These are phyloP conservation scores for Bostrychus sinensis DNA, from an alignment of 2,113 vertebrate species.

Conservation along the genomic window DNA sequence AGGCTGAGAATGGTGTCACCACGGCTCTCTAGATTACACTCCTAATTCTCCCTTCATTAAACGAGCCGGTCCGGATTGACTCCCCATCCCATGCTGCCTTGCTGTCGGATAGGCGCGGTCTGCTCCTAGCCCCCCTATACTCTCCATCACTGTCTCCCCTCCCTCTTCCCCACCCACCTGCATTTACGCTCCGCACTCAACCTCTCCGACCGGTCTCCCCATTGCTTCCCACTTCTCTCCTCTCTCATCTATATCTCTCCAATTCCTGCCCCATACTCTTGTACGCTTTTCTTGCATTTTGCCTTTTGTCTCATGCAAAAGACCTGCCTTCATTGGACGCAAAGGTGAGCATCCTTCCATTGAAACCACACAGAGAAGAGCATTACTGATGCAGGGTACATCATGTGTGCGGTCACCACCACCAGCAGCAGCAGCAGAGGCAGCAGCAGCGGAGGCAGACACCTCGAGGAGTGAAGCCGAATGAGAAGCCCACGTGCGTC, in stretches of 20 bases:
- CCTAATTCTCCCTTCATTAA: constrained; percentile 20
- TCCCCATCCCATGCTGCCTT: constrained; percentile 43
- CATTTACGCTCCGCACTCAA: constrained; percentile 58
- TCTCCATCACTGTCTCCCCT: constrained; percentile 52
- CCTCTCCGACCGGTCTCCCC: constrained; percentile 46
- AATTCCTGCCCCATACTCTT: constrained; percentile 18
- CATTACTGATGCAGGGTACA: constrained; percentile 53
- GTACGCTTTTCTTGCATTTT: constrained; percentile 24
- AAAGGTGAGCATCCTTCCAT: constrained; percentile 44
- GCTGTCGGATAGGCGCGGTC: constrained; percentile 67
- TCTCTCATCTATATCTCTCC: constrained; percentile 29
- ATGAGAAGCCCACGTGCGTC: constrained; percentile 42
- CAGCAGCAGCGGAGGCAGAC: constrained; percentile 11
- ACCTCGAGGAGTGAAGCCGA: constrained; percentile 34
- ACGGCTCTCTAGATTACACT: constrained; percentile 12
- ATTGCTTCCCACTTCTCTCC: constrained; percentile 38
- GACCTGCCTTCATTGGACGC: constrained; percentile 51
- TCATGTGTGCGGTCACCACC: constrained; percentile 34
- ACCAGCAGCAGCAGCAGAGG: not conserved
- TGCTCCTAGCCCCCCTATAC: constrained; percentile 34
- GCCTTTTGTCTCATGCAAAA: constrained; percentile 33
- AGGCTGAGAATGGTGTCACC: constrained; percentile 6
- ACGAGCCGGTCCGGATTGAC: constrained; percentile 33
- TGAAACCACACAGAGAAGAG: constrained; percentile 33
- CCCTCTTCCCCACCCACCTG: constrained; percentile 65